Percentiles rank a stretch among this genome's conserved stretches.
Evolutionary conservation across 2,888 invertebrate species (phyloP).

Genomic region (Acanthopleura granulata): DNA sequence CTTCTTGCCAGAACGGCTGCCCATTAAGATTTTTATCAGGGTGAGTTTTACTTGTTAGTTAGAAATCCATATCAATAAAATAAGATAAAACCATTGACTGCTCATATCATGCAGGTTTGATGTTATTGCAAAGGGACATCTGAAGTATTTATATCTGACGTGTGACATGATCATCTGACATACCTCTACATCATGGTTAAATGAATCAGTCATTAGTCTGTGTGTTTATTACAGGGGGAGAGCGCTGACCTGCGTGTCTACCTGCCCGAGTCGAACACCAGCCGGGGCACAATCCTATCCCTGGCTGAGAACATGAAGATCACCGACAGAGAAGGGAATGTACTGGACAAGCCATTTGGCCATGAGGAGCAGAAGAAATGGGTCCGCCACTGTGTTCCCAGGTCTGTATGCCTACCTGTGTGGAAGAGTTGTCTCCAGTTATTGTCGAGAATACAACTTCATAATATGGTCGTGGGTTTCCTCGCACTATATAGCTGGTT

Average conservation of each 20-base stretch:
- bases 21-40: constrained; percentile 92
- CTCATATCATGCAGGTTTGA: too few species aligned
- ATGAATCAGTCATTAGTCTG: constrained; percentile 13
- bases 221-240: constrained; percentile 80
- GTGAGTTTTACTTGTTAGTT: constrained; percentile 60
- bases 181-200: too few species aligned
- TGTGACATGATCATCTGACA: too few species aligned
- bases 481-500: too few species aligned
- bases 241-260: constrained; percentile 91
- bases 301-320: constrained; percentile 91
- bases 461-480: too few species aligned
- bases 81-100: too few species aligned
- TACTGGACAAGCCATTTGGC: constrained; percentile 55
- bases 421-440: too few species aligned
- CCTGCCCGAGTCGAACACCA: constrained; percentile 92
- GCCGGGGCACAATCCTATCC: constrained; percentile 84
- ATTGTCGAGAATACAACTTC: too few species aligned
- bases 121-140: too few species aligned
- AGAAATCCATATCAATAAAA: too few species aligned
- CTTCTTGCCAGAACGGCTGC: constrained; percentile 90
- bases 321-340: constrained; percentile 80
- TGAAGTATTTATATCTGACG: too few species aligned
- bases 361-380: constrained; percentile 69
- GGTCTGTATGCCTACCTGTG: background rate
- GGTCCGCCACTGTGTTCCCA: constrained; percentile 40